phyloP scores from a whole-genome alignment of 1,140 invertebrate genomes.

The Adoxophyes honmai region DNA sequence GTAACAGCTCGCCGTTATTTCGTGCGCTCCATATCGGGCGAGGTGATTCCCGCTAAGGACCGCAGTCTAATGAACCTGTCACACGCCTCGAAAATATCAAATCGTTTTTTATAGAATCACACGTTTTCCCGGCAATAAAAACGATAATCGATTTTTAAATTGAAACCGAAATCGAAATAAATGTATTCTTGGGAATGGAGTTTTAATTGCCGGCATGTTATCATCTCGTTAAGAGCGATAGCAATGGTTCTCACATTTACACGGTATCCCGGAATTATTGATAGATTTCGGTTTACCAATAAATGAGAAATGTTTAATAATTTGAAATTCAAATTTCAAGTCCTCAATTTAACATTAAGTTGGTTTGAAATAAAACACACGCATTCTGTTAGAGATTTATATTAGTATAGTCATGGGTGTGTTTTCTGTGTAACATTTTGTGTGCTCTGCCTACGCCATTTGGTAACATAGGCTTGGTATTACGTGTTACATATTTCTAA shows the following conservation, averaged over 20 bases:
- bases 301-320: too few species aligned
- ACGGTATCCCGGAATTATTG: not conserved
- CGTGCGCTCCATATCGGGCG: constrained; percentile 65
- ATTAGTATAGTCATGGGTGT: too few species aligned
- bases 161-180: not conserved
- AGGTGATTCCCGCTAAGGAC: constrained; percentile 15
- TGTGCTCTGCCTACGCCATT: too few species aligned
- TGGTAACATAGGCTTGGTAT: too few species aligned
- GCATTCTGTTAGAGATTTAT: too few species aligned
- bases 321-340: too few species aligned
- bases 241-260: not conserved
- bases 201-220: constrained; percentile 8
- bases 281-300: too few species aligned
- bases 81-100: constrained; percentile 9
- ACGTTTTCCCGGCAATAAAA: constrained; percentile 1
- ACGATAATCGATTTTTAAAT: not conserved
- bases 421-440: too few species aligned
- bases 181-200: not conserved
- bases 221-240: not conserved
- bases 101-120: not conserved
- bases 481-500: too few species aligned
- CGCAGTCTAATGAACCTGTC: constrained; percentile 14
- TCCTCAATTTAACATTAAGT: too few species aligned
- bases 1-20: constrained; percentile 62
- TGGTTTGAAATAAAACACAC: too few species aligned